phyloP scores from a whole-genome alignment of 2,888 invertebrate species.

The Scelioninae gen. 2 region DNA sequence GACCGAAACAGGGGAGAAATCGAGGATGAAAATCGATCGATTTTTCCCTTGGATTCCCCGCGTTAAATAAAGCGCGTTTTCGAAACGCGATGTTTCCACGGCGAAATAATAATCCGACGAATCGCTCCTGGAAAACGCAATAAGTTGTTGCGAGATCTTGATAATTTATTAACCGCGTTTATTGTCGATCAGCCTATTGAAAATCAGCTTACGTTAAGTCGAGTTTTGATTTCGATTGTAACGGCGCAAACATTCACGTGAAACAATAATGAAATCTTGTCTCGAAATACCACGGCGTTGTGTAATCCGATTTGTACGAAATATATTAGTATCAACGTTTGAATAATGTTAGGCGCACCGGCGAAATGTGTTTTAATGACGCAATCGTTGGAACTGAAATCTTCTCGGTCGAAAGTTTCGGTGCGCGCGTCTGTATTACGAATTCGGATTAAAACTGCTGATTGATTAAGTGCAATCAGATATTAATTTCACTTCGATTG shows the following conservation, averaged over 20 bases:
- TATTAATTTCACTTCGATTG: conserved; percentile 28
- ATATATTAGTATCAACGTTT: conserved; percentile 33
- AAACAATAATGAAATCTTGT: conserved; percentile 41
- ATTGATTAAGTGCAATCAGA: conserved; percentile 25
- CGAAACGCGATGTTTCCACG: conserved; percentile 3
- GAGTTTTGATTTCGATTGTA: conserved; percentile 29
- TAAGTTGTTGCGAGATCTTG: conserved; percentile 33
- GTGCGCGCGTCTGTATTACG: background rate
- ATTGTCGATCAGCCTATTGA: conserved; percentile 34
- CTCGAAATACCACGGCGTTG: conserved; percentile 35
- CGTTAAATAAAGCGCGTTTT: conserved; percentile 25
- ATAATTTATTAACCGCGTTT: conserved; percentile 45
- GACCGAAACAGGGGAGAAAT: conserved; percentile 37
- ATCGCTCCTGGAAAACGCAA: conserved; percentile 19
- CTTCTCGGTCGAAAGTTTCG: background rate
- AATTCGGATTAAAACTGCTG: conserved; percentile 1
- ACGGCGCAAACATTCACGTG: conserved; percentile 41
- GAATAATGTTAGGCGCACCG: conserved; percentile 15
- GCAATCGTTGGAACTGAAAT: conserved; percentile 7
- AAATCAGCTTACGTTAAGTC: conserved; percentile 40
- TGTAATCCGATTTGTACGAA: conserved; percentile 29
- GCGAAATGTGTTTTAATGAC: background rate
- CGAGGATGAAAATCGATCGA: conserved; percentile 44
- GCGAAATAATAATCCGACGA: conserved; percentile 7
- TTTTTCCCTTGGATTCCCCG: conserved; percentile 16